phyloP scores from a whole-genome alignment of 2,888 invertebrate species.

The Drosophila paramelanica region DNA sequence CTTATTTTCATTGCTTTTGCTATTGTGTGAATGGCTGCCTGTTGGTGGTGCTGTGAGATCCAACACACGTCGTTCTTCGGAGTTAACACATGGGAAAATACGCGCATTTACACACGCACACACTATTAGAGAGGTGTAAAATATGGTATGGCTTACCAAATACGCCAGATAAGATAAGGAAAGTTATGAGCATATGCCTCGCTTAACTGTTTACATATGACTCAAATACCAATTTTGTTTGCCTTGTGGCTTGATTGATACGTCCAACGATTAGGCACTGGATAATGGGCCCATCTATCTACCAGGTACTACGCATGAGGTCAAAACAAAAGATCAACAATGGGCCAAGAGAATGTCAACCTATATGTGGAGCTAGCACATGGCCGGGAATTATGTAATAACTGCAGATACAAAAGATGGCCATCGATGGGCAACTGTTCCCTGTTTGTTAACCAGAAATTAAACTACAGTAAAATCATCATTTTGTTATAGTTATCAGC shows the following conservation, averaged over 20 bases:
- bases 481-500: not conserved
- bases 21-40: not conserved
- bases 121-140: conserved; percentile 2
- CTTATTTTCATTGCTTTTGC: not conserved
- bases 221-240: conserved; percentile 51
- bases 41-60: conserved; percentile 16
- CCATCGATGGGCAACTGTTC: not conserved
- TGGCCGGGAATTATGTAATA: not conserved
- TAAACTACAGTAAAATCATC: not conserved
- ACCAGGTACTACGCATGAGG: conserved; percentile 1
- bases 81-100: conserved; percentile 29
- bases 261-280: conserved; percentile 26
- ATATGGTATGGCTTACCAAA: conserved; percentile 38
- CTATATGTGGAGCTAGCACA: not conserved
- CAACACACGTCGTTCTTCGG: conserved; percentile 27
- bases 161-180: conserved; percentile 53
- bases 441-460: not conserved
- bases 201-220: conserved; percentile 47
- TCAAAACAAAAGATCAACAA: not conserved
- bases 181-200: conserved; percentile 20
- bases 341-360: not conserved
- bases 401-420: not conserved
- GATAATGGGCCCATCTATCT: conserved; percentile 21
- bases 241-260: conserved; percentile 58
- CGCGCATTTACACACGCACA: conserved; percentile 12